Evolutionary conservation across 2,113 vertebrate species (phyloP).

Genomic region (Marcusenius ussheri): DNA sequence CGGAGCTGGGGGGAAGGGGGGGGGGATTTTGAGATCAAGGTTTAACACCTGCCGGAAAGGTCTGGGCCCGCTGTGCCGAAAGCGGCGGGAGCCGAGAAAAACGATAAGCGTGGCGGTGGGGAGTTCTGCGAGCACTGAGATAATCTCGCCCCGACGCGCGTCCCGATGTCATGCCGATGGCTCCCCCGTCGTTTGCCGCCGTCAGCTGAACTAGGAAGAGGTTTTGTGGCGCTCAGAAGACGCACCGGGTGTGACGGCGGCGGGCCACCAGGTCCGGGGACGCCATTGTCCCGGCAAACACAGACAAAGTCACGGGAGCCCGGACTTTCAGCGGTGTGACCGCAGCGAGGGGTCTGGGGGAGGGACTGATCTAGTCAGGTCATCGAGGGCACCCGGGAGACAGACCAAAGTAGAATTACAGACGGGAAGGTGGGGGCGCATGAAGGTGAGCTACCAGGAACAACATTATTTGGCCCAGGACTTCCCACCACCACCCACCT

Average conservation of each 20-base stretch:
- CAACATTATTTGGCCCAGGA: background rate
- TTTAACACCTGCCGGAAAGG: constrained; percentile 7
- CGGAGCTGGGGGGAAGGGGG: background rate
- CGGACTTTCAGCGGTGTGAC: background rate
- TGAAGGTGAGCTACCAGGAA: constrained; percentile 2
- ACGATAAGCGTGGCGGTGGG: background rate
- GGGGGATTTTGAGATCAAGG: background rate
- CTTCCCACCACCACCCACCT: background rate
- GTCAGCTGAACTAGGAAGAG: background rate
- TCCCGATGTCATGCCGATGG: background rate
- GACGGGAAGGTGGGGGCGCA: background rate
- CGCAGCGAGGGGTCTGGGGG: background rate
- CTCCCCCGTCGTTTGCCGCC: background rate
- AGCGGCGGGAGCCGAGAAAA: background rate
- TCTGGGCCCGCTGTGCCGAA: background rate
- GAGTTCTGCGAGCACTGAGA: background rate
- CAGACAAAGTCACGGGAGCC: background rate
- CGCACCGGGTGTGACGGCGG: background rate
- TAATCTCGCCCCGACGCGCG: background rate
- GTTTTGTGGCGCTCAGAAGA: background rate
- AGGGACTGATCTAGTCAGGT: background rate
- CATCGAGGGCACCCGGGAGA: background rate
- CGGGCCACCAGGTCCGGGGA: too few species aligned
- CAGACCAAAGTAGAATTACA: background rate
- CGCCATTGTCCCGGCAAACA: background rate